Conservation (phyloP, 2,113 vertebrate species). For the Mastomys coucha region DNA sequence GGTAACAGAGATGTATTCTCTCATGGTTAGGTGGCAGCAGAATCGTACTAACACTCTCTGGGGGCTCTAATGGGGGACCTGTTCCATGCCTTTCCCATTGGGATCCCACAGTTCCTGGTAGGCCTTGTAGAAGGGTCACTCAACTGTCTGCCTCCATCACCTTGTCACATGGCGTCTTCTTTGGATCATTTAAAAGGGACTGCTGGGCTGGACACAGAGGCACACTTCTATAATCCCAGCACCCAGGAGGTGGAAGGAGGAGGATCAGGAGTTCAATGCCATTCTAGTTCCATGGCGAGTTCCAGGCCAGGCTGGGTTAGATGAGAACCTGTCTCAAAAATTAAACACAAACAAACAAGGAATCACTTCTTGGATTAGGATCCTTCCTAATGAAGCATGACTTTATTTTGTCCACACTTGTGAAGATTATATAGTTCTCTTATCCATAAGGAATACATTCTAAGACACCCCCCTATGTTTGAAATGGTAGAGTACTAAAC, state of each 20-base stretch:
- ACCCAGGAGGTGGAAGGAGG: neutral
- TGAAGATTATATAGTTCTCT: neutral
- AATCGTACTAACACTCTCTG: neutral
- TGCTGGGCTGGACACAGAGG: neutral
- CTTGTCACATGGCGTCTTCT: neutral
- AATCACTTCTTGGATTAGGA: neutral
- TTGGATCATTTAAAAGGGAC: neutral
- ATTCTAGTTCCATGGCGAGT: neutral
- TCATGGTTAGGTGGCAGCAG: neutral
- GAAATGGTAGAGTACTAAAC: neutral
- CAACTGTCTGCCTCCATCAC: neutral
- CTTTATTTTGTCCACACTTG: neutral
- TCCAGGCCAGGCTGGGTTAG: neutral
- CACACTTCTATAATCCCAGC: neutral
- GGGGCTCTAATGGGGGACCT: neutral
- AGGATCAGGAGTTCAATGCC: neutral
- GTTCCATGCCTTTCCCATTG: neutral
- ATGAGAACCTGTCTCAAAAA: neutral
- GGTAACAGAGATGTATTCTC: neutral
- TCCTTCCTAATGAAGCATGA: neutral
- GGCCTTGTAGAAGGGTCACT: neutral
- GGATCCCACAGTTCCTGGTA: neutral
- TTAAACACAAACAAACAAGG: neutral
- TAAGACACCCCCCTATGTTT: neutral
- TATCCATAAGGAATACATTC: neutral